Conservation (phyloP, 2,888 invertebrate species). For the Trilocha varians region DNA sequence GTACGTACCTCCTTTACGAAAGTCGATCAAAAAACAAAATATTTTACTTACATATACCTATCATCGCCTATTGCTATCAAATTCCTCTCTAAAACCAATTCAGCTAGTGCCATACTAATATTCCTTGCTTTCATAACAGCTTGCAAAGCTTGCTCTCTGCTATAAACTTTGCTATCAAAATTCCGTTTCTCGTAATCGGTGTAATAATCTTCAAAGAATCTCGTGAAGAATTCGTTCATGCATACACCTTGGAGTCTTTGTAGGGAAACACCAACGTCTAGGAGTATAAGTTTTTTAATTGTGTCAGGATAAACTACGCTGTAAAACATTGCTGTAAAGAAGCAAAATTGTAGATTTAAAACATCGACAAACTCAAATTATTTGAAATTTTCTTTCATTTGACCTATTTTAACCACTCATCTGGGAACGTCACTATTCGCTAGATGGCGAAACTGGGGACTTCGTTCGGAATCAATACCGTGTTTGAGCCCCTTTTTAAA, state of each 20-base stretch:
- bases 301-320: constrained; percentile 57
- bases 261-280: constrained; percentile 36
- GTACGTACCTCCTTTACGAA: too few species aligned
- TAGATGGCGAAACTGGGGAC: too few species aligned
- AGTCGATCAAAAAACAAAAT: too few species aligned
- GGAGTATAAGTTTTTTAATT: constrained; percentile 53
- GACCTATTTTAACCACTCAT: too few species aligned
- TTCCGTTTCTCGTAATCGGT: constrained; percentile 35
- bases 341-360: too few species aligned
- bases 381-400: too few species aligned
- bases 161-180: constrained; percentile 15
- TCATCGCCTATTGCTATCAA: constrained; percentile 47
- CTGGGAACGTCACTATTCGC: too few species aligned
- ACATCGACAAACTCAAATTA: too few species aligned
- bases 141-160: constrained; percentile 37
- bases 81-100: constrained; percentile 58
- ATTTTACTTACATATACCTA: constrained; percentile 41
- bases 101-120: constrained; percentile 56
- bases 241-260: constrained; percentile 26
- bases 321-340: constrained; percentile 43
- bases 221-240: constrained; percentile 33
- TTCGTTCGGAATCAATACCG: too few species aligned
- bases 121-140: constrained; percentile 53
- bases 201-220: constrained; percentile 39
- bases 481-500: too few species aligned